A percentile compares a stretch with the other conserved stretches of the same genome.
These are phyloP conservation scores for Pica pica DNA, from an alignment of 2,113 vertebrate species.

Conservation along the genomic window DNA sequence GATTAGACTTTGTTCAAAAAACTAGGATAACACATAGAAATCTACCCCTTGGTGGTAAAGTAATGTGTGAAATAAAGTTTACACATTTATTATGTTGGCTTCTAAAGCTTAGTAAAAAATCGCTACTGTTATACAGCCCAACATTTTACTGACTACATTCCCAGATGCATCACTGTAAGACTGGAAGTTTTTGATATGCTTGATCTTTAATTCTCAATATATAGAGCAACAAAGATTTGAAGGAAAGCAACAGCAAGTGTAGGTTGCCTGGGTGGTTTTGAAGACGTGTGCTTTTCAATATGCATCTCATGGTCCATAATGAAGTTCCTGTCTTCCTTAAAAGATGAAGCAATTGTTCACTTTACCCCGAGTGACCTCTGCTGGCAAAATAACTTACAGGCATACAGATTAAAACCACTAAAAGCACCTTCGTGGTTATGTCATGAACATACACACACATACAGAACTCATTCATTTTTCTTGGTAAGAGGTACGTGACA, in stretches of 20 bases:
- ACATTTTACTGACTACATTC: background rate
- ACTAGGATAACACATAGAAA: background rate
- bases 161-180: background rate
- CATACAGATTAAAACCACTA: background rate
- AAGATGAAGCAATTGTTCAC: conserved; percentile 51
- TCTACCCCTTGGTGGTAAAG: background rate
- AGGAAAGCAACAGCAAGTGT: background rate
- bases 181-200: background rate
- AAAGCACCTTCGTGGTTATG: background rate
- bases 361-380: conserved; percentile 70
- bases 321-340: background rate
- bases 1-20: background rate
- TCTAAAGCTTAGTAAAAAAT: background rate
- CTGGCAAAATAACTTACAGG: conserved; percentile 45
- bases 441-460: accelerated
- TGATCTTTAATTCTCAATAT: background rate
- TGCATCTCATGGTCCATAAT: background rate
- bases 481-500: background rate
- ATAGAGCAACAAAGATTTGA: background rate
- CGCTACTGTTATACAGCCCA: background rate
- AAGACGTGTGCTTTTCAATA: background rate
- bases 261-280: background rate
- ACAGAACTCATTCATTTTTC: background rate
- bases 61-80: background rate
- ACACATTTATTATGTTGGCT: background rate